Percentiles rank a stretch among this genome's conserved stretches.
Conservation (phyloP, 1,140 invertebrate genomes). For the Heliconius eleuchia region DNA sequence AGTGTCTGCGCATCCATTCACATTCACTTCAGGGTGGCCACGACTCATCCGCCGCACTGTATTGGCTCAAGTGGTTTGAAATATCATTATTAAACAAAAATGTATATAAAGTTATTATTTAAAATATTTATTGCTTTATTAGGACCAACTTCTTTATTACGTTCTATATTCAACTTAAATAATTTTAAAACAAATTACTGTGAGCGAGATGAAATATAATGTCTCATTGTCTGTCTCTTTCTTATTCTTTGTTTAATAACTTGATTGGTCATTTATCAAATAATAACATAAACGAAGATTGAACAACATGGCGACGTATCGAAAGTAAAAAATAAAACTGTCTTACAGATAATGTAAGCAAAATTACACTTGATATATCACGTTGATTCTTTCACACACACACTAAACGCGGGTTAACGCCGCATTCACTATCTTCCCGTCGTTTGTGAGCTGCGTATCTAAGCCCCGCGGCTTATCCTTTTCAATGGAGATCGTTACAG, state of each 20-base stretch:
- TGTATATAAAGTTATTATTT: not conserved
- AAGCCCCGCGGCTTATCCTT: not conserved
- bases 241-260: no score
- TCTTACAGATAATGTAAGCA: no score
- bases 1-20: no score
- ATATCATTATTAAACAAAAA: not conserved
- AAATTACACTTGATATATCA: no score
- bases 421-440: slow-evolving; percentile 1
- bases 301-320: not conserved
- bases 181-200: not conserved
- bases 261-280: no score
- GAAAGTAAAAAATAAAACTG: not conserved
- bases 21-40: no score
- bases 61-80: no score
- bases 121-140: slow-evolving; percentile 3
- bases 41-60: no score
- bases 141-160: not conserved
- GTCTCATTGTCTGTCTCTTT: no score
- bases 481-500: not conserved
- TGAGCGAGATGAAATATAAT: no score
- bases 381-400: no score
- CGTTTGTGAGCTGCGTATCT: not conserved
- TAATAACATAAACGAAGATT: no score
- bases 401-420: not conserved
- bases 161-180: not conserved